Base-by-base conservation (phyloP, 2,113 vertebrate genomes). In the Sinocyclocheilus maitianheensis region DNA sequence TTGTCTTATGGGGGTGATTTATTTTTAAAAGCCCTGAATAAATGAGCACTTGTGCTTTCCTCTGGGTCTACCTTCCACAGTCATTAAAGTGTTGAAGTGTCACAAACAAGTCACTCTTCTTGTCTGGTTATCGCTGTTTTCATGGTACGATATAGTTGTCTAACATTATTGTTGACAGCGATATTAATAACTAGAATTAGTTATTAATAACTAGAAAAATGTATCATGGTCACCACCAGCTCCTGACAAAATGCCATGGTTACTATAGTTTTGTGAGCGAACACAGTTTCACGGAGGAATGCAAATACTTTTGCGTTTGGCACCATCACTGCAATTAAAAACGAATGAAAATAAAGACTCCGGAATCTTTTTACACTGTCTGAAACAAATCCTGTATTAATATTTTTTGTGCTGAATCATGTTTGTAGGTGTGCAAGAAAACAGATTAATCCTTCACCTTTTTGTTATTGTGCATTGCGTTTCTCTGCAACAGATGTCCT, bases 11-110 rank as follows among this genome's bases (percentile, higher is more conserved):
- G 11, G 13, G 37, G 77, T 55, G 14, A 46, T 65, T 84, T 4
- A 48, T 83, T 26, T 83, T 37, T 55, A n/a, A 69, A 65, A 83
- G 16, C 0, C 22, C 14, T 67, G 26, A 18, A 85, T 77, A 53
- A 85, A 51, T 12, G 22, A 37, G 9, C 40, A 14, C 84, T 65
- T 75, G n/a, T 67, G 60, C 48, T 24, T 55, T 79, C 22, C 46
- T 78, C 62, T 16, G 24, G 3, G 12, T 58, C 18, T 58, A 60
- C 18, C 2, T 30, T 77, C 60, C 60, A 77, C 14, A 62, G 37
- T 20, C 7, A 69, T 78, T 46, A 78, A 34, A 77, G 7, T 51
- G 30, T 30, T 30, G 30, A 30, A 30, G 30, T 30, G 30, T 30
- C 30, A 30, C 30, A 30, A 30, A 30, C 30, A 30, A 30, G 30